Percentiles rank a stretch among this genome's conserved stretches.
Evolutionary conservation across 1,140 invertebrate genomes (phyloP).

Genomic region (Brachionus asplanchnoidis): DNA sequence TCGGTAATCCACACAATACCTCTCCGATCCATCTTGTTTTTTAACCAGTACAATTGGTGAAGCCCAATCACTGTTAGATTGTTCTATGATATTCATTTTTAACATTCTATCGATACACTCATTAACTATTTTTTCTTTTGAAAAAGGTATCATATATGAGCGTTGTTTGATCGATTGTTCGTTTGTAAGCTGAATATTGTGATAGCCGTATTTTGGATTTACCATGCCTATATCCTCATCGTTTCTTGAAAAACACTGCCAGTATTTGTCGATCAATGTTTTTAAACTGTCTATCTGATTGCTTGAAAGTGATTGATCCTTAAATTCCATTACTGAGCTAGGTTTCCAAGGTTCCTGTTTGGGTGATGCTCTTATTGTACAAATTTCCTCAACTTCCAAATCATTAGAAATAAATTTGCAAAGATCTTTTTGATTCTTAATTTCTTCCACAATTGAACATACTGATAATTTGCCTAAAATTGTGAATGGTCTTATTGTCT

Average conservation of each 20-base stretch:
- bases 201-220: not conserved
- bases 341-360: not conserved
- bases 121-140: not conserved
- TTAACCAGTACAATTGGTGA: slow-evolving; percentile 28
- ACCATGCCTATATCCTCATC: not conserved
- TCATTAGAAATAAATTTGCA: not conserved
- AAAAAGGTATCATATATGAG: not conserved
- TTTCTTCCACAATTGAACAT: not conserved
- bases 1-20: slow-evolving; percentile 29
- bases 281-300: not conserved
- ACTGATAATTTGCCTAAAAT: not conserved
- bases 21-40: not conserved
- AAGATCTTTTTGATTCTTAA: not conserved
- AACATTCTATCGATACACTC: slow-evolving; percentile 13
- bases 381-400: not conserved
- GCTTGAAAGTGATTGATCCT: not conserved
- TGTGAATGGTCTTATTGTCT: not conserved
- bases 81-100: slow-evolving; percentile 35
- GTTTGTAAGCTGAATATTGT: not conserved
- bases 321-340: not conserved
- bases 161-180: not conserved
- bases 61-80: not conserved
- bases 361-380: not conserved
- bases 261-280: not conserved
- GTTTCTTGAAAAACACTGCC: not conserved